Evolutionary conservation across 92 coral and sea anemone genomes (phyloP).

Genomic region (Desmophyllum pertusum): DNA sequence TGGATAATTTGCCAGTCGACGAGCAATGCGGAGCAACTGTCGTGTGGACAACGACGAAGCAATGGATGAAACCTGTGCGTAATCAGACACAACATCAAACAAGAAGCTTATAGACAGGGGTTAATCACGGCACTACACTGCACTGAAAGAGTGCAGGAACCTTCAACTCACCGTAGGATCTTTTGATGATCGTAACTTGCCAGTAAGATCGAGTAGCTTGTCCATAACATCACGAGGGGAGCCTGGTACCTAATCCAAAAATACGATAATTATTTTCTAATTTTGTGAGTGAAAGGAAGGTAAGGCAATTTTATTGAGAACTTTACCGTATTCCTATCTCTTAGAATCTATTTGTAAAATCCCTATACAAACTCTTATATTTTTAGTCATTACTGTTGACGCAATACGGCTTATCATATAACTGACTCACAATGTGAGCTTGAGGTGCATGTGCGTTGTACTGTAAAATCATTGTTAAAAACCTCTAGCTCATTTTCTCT

Average conservation of each 20-base stretch:
- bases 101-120: not conserved
- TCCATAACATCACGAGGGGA: conserved; percentile 76
- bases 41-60: conserved; percentile 93
- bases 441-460: too few species aligned
- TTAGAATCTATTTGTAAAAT: too few species aligned
- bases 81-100: not conserved
- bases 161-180: conserved; percentile 79
- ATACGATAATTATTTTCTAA: too few species aligned
- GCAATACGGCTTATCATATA: too few species aligned
- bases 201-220: conserved; percentile 77
- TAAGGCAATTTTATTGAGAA: too few species aligned
- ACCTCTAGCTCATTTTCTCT: too few species aligned
- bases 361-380: too few species aligned
- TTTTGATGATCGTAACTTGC: conserved; percentile 73
- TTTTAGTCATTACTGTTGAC: too few species aligned
- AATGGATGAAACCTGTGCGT: conserved; percentile 80
- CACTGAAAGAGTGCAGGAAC: not conserved
- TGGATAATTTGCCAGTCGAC: conserved; percentile 82
- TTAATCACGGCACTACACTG: not conserved
- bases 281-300: too few species aligned
- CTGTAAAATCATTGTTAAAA: too few species aligned
- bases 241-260: conserved; percentile 71
- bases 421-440: too few species aligned
- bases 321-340: too few species aligned
- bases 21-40: conserved; percentile 93